Evolutionary conservation across 2,888 invertebrate genomes (phyloP), one percentile per base, ranked within the genome.

Genomic region (Ferrisia virgata): DNA sequence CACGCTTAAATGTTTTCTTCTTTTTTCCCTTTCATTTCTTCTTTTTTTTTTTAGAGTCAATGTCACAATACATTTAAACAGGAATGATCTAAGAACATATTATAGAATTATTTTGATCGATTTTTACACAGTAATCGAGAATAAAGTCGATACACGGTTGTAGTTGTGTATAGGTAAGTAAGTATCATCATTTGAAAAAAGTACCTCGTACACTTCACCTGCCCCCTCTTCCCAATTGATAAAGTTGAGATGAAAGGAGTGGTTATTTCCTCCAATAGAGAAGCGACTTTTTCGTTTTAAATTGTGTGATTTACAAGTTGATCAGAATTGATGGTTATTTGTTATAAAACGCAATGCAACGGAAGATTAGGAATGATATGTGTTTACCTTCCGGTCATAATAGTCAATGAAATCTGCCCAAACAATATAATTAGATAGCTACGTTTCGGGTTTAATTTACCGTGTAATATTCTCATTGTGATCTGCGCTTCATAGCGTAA

Each of bases 361-460:
- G 80, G 80, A 47, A 80, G 31, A 80, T 31, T 47, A 31, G 31
- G 31, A 47, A 80, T 47, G 53, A 47, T 80, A 80, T 80, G 28
- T 47, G 80, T 31, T 53, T 47, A 53, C 80, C 47, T 53, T 80
- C 53, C 47, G 80, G 53, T 47, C 18, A 80, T 80, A 80, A 80
- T 80, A 47, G 80, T 53, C 47, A 43, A 80, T 47, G 80, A 80
- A 53, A 80, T 80, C 31, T 43, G 80, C 80, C 53, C 47, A 53
- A 80, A 80, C 80, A 80, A 80, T 80, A 80, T 79, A 79, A 79
- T 79, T 80, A 80, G 47, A 47, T 80, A 53, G 80, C 13, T 80
- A 80, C 80, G 43, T 80, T 80, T 79, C 79, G 43, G 79, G 79
- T 79, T 79, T 43, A 80, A 80, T 80, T 80, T 80, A 80, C 80